Conservation (phyloP, 1,140 invertebrate genomes). For the Aphelenchoides avenae region DNA sequence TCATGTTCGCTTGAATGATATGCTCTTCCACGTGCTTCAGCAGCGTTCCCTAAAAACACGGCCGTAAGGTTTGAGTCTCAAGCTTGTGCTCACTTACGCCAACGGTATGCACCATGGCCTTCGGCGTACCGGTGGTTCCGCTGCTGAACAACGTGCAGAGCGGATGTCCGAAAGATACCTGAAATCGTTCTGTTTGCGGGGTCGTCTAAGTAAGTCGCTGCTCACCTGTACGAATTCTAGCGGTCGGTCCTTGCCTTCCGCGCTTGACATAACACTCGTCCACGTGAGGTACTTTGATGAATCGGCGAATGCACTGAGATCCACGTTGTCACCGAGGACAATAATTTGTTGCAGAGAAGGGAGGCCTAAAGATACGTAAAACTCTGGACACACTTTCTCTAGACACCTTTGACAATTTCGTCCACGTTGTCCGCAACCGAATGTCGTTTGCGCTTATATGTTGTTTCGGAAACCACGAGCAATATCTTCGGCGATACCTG, state of each 20-base stretch:
- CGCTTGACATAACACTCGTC: too few species aligned
- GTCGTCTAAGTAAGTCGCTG: too few species aligned
- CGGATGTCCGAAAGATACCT: conserved; percentile 67
- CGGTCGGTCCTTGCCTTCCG: too few species aligned
- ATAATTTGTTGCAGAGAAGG: conserved; percentile 63
- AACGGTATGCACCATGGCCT: conserved; percentile 67
- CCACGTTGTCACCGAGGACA: too few species aligned
- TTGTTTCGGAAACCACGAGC: conserved; percentile 64
- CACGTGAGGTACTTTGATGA: too few species aligned
- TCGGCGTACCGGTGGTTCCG: conserved; percentile 67
- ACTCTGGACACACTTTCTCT: background rate
- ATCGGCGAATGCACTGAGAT: too few species aligned
- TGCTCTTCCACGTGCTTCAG: conserved; percentile 67
- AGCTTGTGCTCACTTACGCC: conserved; percentile 61
- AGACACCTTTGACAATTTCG: conserved; percentile 62
- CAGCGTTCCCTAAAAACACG: conserved; percentile 64
- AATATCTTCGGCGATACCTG: conserved; percentile 65
- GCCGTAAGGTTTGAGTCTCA: conserved; percentile 7
- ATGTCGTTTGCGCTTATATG: conserved; percentile 66
- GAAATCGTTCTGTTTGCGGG: conserved; percentile 62
- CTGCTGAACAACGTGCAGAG: conserved; percentile 67
- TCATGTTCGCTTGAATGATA: conserved; percentile 64
- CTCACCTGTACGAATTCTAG: too few species aligned
- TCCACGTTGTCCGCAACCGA: conserved; percentile 63
- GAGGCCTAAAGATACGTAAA: conserved; percentile 57